phyloP scores from a whole-genome alignment of 2,888 invertebrate genomes.

The Andrena hattorfiana region DNA sequence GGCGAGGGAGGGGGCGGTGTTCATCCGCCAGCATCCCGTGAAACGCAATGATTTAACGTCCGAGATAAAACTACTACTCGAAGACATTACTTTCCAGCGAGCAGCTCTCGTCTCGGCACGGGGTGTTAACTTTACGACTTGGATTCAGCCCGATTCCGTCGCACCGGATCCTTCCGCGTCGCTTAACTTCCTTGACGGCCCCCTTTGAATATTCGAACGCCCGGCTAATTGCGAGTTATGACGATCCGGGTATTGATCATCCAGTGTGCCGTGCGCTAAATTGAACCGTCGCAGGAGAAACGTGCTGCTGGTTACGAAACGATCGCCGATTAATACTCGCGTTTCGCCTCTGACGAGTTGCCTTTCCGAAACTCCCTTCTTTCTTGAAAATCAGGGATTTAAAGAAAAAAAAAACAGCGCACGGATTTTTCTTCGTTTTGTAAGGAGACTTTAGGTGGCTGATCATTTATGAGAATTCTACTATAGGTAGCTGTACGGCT shows the following conservation, averaged over 20 bases:
- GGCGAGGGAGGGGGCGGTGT: not conserved
- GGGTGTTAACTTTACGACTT: slow-evolving; percentile 22
- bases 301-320: not conserved
- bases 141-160: not conserved
- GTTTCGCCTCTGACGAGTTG: no score
- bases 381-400: no score
- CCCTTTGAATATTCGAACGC: slow-evolving; percentile 11
- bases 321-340: no score
- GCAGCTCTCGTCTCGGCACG: slow-evolving; percentile 8
- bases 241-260: not conserved
- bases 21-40: slow-evolving; percentile 31
- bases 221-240: slow-evolving; percentile 20
- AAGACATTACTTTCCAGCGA: slow-evolving; percentile 15
- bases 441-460: no score
- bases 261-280: not conserved
- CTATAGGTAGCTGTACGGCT: no score
- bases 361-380: no score
- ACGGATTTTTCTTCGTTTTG: no score
- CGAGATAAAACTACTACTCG: slow-evolving; percentile 35
- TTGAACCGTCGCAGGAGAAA: not conserved
- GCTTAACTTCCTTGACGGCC: not conserved
- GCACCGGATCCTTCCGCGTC: slow-evolving; percentile 5
- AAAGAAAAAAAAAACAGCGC: no score
- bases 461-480: no score
- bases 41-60: slow-evolving; percentile 41